Evolutionary conservation across 1,140 invertebrate genomes (phyloP), one percentile per base, ranked within the genome.

Genomic region (Bombyx mandarina): DNA sequence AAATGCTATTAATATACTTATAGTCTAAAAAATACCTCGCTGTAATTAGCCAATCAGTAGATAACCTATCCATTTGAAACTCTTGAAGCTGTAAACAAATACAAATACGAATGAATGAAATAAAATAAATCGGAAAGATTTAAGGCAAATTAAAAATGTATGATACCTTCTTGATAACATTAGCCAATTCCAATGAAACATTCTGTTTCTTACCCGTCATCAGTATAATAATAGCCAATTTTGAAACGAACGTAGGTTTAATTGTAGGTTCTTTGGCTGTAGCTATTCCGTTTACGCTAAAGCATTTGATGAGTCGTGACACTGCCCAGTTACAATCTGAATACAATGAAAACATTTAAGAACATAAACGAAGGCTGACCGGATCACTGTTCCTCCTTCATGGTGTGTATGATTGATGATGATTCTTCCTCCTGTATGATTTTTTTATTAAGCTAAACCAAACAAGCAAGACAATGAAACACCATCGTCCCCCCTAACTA

Each of bases 41-140:
- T n/a, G 69, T 45, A 8, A 86, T 58, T 10, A 86, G 58, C 79
- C 79, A 85, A 62, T 86, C 83, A 54, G 63, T 79, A n/a, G 74
- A 67, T 35, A 68, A 71, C 1, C 64, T 73, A 45, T 81, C 77
- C 69, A 85, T 73, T 60, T 75, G 60, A 26, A 65, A 65, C 47
- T 65, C 57, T 47, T 72, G 66, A 18, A 82, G 62, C 82, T 86
- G 65, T 55, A 82, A 78, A 55, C 7, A 26, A 46, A 52, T 44
- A 12, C 8, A 35, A 35, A 35, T 35, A 35, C 26, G 26, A 5
- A 1, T 35, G 26, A 35, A 35, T 35, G 0, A 35, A 18, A 18
- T 18, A 18, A 35, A 35, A 35, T 35, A 35, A 35, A 35, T 35
- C 26, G 26, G 26, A 35, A 35, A 35, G 0, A 35, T 5, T 35